Evolutionary conservation across 2,797 vertebrate genomes (phyloP), one percentile per base, ranked within the genome.

Genomic region (Neomorphus geoffroyi): DNA sequence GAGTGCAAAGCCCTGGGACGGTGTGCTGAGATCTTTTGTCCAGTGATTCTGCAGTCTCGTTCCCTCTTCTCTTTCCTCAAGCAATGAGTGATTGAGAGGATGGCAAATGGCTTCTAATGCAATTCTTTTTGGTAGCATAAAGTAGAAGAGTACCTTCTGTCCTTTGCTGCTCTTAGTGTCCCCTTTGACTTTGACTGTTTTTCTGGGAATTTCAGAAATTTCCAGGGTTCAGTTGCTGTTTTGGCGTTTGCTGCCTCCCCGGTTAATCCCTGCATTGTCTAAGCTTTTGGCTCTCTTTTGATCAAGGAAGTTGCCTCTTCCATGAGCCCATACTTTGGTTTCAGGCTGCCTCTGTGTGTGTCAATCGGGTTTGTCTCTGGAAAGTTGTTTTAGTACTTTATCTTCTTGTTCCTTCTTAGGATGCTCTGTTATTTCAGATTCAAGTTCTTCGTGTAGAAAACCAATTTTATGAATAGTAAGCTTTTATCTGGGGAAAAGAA

Each of bases 81-180:
- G 17, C 23, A 37, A 14, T 7, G 24, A 26, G 11, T 26, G 37
- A 24, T 16, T 0, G 3, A 54, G 28, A 17, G 0, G 2, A 45
- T 43, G 41, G 12, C 18, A n/a, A 39, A 80, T 0, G 4, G 37
- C 37, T 85, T 66, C 37, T 53, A 26, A 30, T 27, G 30, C 1
- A 4, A 14, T 69, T 48, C 11, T 22, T 37, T 60, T 83, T 0
- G 1, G 35, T 65, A 37, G 41, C 0, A 0, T 21, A 12, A 27
- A 43, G 48, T 32, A 33, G 53, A 23, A 30, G n/a, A 45, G 18
- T 39, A 39, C 41, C 23, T 75, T 77, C 18, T 54, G 11, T 66
- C 1, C 4, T 50, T 60, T 77, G 10, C 32, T 79, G 43, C 13
- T 88, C 19, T 24, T 33, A 27, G 3, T 81, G 6, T 58, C 37